Evolutionary conservation across 1,140 invertebrate genomes (phyloP).

Genomic region (Ceratina calcarata): DNA sequence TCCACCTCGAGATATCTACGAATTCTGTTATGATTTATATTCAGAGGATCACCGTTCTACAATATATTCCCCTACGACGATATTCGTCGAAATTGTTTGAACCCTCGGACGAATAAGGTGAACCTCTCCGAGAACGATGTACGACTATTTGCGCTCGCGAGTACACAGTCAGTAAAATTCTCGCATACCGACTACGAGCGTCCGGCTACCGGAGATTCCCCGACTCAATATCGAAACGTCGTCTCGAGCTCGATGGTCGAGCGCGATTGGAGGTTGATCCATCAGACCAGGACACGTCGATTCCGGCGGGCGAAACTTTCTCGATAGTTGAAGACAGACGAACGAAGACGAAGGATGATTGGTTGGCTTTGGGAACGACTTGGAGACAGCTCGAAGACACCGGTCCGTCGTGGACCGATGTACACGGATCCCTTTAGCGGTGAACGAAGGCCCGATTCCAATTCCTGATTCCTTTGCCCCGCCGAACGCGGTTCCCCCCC

Average conservation of each 20-base stretch:
- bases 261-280: slow-evolving; percentile 60
- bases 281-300: slow-evolving; percentile 50
- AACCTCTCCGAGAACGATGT: neutral
- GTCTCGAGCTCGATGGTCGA: neutral
- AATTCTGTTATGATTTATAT: too few relatives aligned
- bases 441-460: slow-evolving; percentile 52
- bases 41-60: too few relatives aligned
- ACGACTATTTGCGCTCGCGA: neutral
- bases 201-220: neutral
- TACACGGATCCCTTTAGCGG: slow-evolving; percentile 12
- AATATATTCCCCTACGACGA: too few relatives aligned
- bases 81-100: too few relatives aligned
- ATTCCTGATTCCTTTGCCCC: slow-evolving; percentile 45
- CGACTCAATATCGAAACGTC: slow-evolving; percentile 54
- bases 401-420: slow-evolving; percentile 7
- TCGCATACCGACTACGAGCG: neutral
- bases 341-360: slow-evolving; percentile 60
- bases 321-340: slow-evolving; percentile 52
- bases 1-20: too few relatives aligned
- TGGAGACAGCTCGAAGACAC: slow-evolving; percentile 32
- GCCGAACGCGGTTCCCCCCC: neutral
- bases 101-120: too few relatives aligned
- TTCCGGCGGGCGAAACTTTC: slow-evolving; percentile 46
- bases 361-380: slow-evolving; percentile 45
- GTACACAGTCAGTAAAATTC: neutral